Evolutionary conservation across 2,888 invertebrate genomes (phyloP), one percentile per base, ranked within the genome.

Genomic region (Erebia palarica): DNA sequence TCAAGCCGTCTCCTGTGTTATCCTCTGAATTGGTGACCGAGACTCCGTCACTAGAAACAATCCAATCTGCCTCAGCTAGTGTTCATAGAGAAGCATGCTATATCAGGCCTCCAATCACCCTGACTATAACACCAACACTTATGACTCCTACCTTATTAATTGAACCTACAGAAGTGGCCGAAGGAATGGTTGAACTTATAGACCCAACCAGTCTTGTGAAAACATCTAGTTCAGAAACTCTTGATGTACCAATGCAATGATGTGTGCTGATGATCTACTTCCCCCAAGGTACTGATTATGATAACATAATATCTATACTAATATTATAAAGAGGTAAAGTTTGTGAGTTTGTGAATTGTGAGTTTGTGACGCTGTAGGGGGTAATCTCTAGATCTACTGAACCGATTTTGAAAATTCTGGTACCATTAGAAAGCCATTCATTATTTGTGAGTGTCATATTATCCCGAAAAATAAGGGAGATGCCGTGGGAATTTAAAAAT

Each of bases 1-100:
- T 77, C 18, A 69, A 66, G 1, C 72, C 73, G 16, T 73, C 76
- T 8, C 68, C 63, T 63, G 59, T 69, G 13, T 11, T 65, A 36
- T 36, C 36, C 36, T 36, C 36, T 36, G 36, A 36, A 36, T 36
- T 36, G 36, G 5, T 36, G 36, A 7, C 36, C 7, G 36, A 36
- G 42, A 9, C 42, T 8, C 60, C 60, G 10, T 42, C 42, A 5
- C 16, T n/a, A 9, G 16, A n/a, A n/a, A 60, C 42, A n/a, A 1
- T 16, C n/a, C n/a, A 53, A 53, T 47, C 11, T 47, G 47, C 47
- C 13, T 4, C 11, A 47, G 11, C 11, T 47, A 13, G 11, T 47
- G 47, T 47, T 47, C 11, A 13, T 13, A 47, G 47, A 3, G 47
- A 13, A 47, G 3, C 11, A 13, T 47, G 13, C 11, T 3, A 11